Percentiles rank a stretch among this genome's conserved stretches.
These are phyloP conservation scores for Labeo calbasu DNA, from an alignment of 2,797 vertebrate genomes.

Conservation along the genomic window DNA sequence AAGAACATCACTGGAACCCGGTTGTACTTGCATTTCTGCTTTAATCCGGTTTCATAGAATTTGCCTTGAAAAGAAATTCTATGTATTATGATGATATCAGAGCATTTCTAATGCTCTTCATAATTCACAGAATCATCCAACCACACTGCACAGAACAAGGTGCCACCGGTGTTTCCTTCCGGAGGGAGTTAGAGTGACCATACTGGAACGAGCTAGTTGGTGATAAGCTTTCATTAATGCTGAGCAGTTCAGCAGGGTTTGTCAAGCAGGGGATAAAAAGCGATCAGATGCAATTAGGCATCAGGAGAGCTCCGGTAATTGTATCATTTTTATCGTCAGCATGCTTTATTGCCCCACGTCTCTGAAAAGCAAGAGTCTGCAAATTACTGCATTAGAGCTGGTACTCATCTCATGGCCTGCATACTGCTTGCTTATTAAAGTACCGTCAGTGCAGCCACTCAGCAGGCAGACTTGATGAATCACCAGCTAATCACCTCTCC, in stretches of 20 bases:
- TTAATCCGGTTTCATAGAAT: background rate
- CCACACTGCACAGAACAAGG: constrained; percentile 30
- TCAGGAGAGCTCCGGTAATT: constrained; percentile 62
- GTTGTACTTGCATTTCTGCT: background rate
- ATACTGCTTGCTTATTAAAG: constrained; percentile 64
- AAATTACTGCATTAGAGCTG: constrained; percentile 62
- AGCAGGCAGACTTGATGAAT: constrained; percentile 58
- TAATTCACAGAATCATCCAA: constrained; percentile 46
- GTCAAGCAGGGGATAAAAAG: constrained; percentile 55
- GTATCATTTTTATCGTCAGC: constrained; percentile 62
- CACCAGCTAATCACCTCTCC: constrained; percentile 58
- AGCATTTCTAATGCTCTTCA: constrained; percentile 49
- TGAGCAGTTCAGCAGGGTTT: constrained; percentile 53
- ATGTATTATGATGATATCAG: constrained; percentile 47
- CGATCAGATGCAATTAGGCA: constrained; percentile 63
- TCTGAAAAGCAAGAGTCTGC: constrained; percentile 58
- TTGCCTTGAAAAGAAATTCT: constrained; percentile 10
- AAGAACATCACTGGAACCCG: background rate
- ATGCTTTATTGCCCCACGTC: constrained; percentile 59
- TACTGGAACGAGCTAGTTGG: background rate
- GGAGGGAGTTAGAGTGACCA: constrained; percentile 29
- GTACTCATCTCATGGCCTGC: constrained; percentile 54
- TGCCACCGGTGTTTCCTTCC: background rate
- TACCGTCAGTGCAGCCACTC: constrained; percentile 59
- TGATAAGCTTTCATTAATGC: constrained; percentile 57